A percentile compares a stretch with the other conserved stretches of the same genome.
phyloP scores from a whole-genome alignment of 2,797 vertebrate species.

The Cetoscarus ocellatus region DNA sequence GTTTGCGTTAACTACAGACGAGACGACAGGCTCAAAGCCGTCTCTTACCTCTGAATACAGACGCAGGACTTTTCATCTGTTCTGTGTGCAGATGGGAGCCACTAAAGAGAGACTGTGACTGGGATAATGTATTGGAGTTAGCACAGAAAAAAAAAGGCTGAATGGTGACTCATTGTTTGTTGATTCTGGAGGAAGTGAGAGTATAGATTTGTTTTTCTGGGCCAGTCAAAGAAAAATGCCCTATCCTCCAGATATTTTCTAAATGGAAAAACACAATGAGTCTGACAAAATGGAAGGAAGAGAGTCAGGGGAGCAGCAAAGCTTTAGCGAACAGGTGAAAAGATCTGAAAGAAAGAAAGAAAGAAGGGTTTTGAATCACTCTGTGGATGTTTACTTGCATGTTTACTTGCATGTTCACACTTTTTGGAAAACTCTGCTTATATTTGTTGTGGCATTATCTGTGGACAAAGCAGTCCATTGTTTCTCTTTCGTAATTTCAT shows the following conservation, averaged over 20 bases:
- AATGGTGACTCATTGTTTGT: slow-evolving; percentile 25
- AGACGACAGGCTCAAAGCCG: slow-evolving; percentile 18
- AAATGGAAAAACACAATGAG: slow-evolving; percentile 1
- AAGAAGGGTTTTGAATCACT: no score
- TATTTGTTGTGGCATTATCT: no score
- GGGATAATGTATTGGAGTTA: slow-evolving; percentile 31
- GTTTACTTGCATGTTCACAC: no score
- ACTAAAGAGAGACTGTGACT: slow-evolving; percentile 18
- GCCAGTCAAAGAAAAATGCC: slow-evolving; percentile 27
- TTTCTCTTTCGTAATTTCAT: no score
- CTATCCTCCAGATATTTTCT: slow-evolving; percentile 17
- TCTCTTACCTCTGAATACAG: slow-evolving; percentile 25
- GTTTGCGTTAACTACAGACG: slow-evolving; percentile 2
- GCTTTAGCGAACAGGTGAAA: background rate
- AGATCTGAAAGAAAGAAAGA: no score
- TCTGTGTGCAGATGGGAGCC: slow-evolving; percentile 27
- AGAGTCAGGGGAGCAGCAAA: background rate
- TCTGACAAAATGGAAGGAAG: slow-evolving; percentile 8
- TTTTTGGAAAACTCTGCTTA: no score
- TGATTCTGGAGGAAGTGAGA: slow-evolving; percentile 38
- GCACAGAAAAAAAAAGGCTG: slow-evolving; percentile 19
- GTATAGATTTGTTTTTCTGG: slow-evolving; percentile 25
- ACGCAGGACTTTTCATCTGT: slow-evolving; percentile 33
- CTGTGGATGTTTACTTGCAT: no score
- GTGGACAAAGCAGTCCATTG: no score